A percentile compares a stretch with the other conserved stretches of the same genome.
Evolutionary conservation across 2,797 vertebrate species (phyloP).

Genomic region (Odontamblyopus lacepedii): DNA sequence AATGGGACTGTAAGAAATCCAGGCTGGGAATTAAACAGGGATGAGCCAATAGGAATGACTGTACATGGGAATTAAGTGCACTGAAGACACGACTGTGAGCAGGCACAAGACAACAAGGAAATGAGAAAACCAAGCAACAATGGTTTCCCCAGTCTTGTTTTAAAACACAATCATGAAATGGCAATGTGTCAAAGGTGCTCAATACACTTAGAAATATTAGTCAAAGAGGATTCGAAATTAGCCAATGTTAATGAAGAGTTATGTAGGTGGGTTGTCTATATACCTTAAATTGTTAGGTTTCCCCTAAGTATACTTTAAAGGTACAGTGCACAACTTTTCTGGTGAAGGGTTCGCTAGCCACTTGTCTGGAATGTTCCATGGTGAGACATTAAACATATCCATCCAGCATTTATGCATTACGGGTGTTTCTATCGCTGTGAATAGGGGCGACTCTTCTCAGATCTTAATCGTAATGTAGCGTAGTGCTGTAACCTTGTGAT

Average conservation of each 20-base stretch:
- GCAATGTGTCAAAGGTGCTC: conserved; percentile 1
- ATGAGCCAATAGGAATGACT: conserved; percentile 15
- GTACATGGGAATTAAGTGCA: conserved; percentile 17
- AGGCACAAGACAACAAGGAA: conserved; percentile 3
- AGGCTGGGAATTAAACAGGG: conserved; percentile 30
- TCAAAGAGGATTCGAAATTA: not conserved
- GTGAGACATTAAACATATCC: too few relatives aligned
- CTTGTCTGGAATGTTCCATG: too few relatives aligned
- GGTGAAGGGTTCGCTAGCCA: too few relatives aligned
- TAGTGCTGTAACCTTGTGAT: too few relatives aligned
- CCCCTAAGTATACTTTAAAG: not conserved
- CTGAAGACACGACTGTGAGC: conserved; percentile 4
- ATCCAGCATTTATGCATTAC: too few relatives aligned
- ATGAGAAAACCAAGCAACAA: not conserved
- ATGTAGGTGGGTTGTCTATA: not conserved
- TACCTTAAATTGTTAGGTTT: not conserved
- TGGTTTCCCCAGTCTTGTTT: not conserved
- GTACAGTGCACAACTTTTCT: too few relatives aligned
- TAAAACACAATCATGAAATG: conserved; percentile 8
- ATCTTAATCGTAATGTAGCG: too few relatives aligned
- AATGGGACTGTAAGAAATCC: conserved; percentile 36
- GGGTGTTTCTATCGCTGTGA: too few relatives aligned
- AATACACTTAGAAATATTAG: not conserved
- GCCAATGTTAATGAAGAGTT: not conserved
- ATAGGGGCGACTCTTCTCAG: too few relatives aligned